Evolutionary conservation across 64 coral and sea anemone genomes (phyloP).

Genomic region (Dendrophyllia cribrosa): DNA sequence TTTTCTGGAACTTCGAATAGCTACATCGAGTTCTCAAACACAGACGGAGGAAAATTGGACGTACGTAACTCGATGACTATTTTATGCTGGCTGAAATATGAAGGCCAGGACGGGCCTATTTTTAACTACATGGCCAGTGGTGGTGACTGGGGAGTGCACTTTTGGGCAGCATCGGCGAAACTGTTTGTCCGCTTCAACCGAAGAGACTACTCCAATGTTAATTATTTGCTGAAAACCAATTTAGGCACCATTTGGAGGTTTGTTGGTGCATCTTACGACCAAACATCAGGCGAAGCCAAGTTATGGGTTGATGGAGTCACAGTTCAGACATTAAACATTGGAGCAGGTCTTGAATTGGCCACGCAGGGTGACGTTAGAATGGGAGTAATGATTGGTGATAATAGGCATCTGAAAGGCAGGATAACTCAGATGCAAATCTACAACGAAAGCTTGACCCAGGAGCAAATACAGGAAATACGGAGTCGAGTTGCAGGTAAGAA

Average conservation of each 20-base stretch:
- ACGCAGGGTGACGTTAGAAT: slow-evolving; percentile 34
- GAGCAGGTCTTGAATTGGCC: slow-evolving; percentile 11
- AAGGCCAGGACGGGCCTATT: slow-evolving; percentile 25
- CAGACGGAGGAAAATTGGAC: slow-evolving; percentile 6
- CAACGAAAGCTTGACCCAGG: slow-evolving; percentile 40
- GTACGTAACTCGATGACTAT: slow-evolving; percentile 40
- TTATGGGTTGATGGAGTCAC: slow-evolving; percentile 44
- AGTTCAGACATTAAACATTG: neutral
- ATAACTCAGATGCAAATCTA: slow-evolving; percentile 54
- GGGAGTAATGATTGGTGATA: neutral
- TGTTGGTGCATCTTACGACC: slow-evolving; percentile 2
- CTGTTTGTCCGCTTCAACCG: neutral
- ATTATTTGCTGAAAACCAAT: too few relatives aligned
- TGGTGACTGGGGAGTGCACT: neutral
- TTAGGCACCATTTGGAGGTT: neutral
- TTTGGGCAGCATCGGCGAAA: neutral
- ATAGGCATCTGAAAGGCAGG: slow-evolving; percentile 48
- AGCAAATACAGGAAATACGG: slow-evolving; percentile 22
- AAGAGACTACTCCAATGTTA: neutral
- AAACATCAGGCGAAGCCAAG: slow-evolving; percentile 2
- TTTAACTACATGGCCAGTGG: neutral
- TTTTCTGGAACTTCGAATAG: slow-evolving; percentile 37
- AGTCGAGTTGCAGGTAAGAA: slow-evolving; percentile 7
- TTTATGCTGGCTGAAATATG: slow-evolving; percentile 32
- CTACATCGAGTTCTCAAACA: slow-evolving; percentile 58